Evolutionary conservation across 2,113 vertebrate genomes (phyloP), one percentile per base, ranked within the genome.

Genomic region (Hassar affinis): DNA sequence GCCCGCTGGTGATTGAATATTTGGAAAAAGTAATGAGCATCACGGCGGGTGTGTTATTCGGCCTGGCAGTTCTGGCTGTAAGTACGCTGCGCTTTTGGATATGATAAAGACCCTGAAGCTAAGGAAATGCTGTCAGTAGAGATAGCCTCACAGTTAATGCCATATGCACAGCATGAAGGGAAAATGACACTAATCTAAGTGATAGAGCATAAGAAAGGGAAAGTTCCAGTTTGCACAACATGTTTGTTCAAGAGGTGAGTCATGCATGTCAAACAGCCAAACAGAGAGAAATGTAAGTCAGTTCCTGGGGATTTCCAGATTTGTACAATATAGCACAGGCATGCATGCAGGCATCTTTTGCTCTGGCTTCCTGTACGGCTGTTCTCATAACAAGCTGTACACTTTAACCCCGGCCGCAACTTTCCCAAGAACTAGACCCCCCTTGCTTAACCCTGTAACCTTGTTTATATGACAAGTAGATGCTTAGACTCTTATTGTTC

Each of bases 61-160:
- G 47, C 57, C 17, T 83, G 0, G 71, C 72, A 45, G 30, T 9
- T 42, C 51, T 77, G 25, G 33, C 81, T 30, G 81, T 83, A 77
- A 77, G 81, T 83, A 54, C 22, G n/a, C 11, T 54, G 18, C 1
- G 3, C 9, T 22, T 42, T 69, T 42, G 15, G 27, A 27, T 33
- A 20, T 30, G 35, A 66, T 18, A 2, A 15, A 18, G 1, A 7
- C 17, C 3, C 18, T n/a, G n/a, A n/a, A n/a, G n/a, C n/a, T n/a
- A n/a, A n/a, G n/a, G n/a, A n/a, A n/a, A n/a, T n/a, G n/a, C n/a
- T n/a, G n/a, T n/a, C n/a, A n/a, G n/a, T n/a, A n/a, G n/a, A n/a
- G n/a, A n/a, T n/a, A n/a, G n/a, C n/a, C n/a, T n/a, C n/a, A n/a
- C n/a, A n/a, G n/a, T n/a, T n/a, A n/a, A n/a, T n/a, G n/a, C n/a